Evolutionary conservation across 2,888 invertebrate genomes (phyloP).

Genomic region (Rotaria sp.): DNA sequence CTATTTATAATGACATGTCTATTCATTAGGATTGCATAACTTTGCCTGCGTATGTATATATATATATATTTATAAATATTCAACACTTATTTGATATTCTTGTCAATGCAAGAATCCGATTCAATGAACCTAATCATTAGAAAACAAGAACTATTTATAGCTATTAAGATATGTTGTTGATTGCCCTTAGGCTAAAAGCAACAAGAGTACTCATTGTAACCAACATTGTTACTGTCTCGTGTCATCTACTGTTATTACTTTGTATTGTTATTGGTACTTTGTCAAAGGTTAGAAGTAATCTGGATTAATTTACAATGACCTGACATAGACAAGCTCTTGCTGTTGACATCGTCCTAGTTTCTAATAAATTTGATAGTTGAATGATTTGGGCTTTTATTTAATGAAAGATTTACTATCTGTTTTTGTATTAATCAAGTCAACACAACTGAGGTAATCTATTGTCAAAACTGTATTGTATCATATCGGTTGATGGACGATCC

Average conservation of each 20-base stretch:
- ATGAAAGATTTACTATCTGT: too few relatives aligned
- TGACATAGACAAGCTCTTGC: neutral
- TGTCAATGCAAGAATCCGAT: neutral
- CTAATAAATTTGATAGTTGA: too few relatives aligned
- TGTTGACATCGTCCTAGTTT: too few relatives aligned
- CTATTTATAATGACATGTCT: neutral
- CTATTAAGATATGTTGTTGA: neutral
- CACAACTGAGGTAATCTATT: too few relatives aligned
- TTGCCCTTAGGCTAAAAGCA: neutral
- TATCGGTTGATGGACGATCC: too few relatives aligned
- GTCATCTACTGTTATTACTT: neutral
- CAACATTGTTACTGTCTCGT: neutral
- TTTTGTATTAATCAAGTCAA: too few relatives aligned
- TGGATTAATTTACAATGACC: neutral
- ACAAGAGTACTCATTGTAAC: neutral
- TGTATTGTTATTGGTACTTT: neutral
- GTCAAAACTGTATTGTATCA: too few relatives aligned
- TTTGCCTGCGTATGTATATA: neutral
- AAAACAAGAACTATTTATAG: neutral
- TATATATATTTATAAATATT: neutral
- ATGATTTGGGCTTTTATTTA: too few relatives aligned
- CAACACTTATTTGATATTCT: neutral
- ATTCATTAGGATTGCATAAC: neutral
- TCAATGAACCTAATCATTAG: neutral
- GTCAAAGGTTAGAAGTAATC: neutral